phyloP scores from a whole-genome alignment of 2,888 invertebrate genomes.

The Mesoligia furuncula region DNA sequence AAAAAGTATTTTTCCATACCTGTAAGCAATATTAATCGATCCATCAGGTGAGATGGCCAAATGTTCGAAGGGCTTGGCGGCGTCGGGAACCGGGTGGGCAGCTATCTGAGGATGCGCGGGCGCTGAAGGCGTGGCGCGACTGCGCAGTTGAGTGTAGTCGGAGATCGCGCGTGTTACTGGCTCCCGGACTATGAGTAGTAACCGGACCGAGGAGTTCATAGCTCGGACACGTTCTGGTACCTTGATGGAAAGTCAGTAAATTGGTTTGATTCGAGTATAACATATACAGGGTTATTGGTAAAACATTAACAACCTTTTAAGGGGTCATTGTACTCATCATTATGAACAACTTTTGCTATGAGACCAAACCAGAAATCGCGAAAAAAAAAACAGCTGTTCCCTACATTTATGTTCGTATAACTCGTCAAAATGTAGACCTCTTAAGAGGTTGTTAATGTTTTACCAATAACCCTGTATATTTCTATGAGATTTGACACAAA shows the following conservation, averaged over 20 bases:
- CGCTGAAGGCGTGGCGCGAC: constrained; percentile 94
- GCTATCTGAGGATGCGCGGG: constrained; percentile 86
- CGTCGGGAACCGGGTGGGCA: constrained; percentile 80
- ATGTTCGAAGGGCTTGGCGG: constrained; percentile 94
- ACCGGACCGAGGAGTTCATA: constrained; percentile 97
- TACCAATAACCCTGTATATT: background rate
- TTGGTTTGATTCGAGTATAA: background rate
- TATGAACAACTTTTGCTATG: too few species aligned
- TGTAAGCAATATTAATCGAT: constrained; percentile 95
- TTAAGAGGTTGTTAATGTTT: too few species aligned
- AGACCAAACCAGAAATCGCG: too few species aligned
- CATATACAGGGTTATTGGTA: too few species aligned
- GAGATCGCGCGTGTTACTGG: constrained; percentile 99
- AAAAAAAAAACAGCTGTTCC: too few species aligned
- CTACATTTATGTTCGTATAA: too few species aligned
- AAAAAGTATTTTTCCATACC: constrained; percentile 72
- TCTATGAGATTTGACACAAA: background rate
- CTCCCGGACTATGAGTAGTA: constrained; percentile 98
- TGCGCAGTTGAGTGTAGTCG: constrained; percentile 98
- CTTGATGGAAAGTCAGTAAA: constrained; percentile 77
- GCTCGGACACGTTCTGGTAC: constrained; percentile 98
- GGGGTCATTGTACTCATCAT: too few species aligned
- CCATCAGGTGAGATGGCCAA: constrained; percentile 95
- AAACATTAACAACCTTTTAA: too few species aligned
- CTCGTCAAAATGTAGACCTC: too few species aligned